Evolutionary conservation across 2,888 invertebrate genomes (phyloP).

Genomic region (Macrophya annulata): DNA sequence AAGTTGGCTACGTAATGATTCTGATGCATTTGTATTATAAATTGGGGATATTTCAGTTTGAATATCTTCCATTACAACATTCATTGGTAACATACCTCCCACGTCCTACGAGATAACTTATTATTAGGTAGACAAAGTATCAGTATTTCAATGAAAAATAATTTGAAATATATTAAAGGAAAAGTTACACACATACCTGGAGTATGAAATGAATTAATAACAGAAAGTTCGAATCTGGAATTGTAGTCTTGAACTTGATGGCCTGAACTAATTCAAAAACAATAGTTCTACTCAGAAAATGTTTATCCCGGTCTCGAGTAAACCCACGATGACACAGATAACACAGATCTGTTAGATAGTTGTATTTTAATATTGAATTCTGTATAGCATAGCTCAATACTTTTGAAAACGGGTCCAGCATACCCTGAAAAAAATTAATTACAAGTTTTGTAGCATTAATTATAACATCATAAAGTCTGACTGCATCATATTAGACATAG

Average conservation of each 20-base stretch:
- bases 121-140: conserved; percentile 36
- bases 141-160: conserved; percentile 42
- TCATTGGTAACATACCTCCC: conserved; percentile 93
- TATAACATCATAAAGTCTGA: background rate
- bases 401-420: conserved; percentile 98
- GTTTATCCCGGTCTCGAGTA: conserved; percentile 95
- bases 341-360: conserved; percentile 92
- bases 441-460: background rate
- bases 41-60: conserved; percentile 79
- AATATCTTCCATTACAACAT: conserved; percentile 84
- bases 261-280: conserved; percentile 98
- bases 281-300: conserved; percentile 94
- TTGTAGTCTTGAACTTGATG: conserved; percentile 95
- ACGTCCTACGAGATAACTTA: conserved; percentile 83
- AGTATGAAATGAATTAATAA: conserved; percentile 93
- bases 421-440: conserved; percentile 81
- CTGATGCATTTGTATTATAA: conserved; percentile 93
- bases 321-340: conserved; percentile 95
- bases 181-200: conserved; percentile 82
- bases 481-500: background rate
- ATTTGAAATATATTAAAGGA: background rate
- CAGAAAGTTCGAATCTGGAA: conserved; percentile 97
- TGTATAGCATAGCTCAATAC: conserved; percentile 96
- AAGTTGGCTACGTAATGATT: conserved; percentile 96
- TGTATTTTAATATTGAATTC: conserved; percentile 90